Conservation (phyloP, 92 coral and sea anemone genomes). For the Paramuricea clavata region DNA sequence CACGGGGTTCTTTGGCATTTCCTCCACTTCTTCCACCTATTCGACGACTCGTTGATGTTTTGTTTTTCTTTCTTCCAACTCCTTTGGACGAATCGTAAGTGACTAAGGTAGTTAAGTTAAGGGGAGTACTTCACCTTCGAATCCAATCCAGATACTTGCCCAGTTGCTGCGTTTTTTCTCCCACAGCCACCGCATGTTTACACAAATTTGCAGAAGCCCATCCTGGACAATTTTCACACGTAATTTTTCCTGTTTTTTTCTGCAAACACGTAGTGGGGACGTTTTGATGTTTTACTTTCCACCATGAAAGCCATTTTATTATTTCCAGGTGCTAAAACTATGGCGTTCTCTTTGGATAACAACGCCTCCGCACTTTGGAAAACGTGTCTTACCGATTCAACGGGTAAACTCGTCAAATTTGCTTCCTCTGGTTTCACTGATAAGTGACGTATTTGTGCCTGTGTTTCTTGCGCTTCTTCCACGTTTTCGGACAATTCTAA, state of each 20-base stretch:
- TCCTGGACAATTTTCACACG: conserved; percentile 52
- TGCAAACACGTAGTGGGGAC: conserved; percentile 53
- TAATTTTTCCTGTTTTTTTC: conserved; percentile 35
- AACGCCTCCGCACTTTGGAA: conserved; percentile 35
- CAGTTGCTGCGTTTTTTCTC: conserved; percentile 12
- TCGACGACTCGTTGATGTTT: conserved; percentile 22
- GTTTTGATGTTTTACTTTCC: conserved; percentile 28
- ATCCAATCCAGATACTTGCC: conserved; percentile 33
- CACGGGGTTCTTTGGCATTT: conserved; percentile 4
- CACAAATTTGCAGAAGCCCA: conserved; percentile 40
- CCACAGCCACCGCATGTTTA: conserved; percentile 55
- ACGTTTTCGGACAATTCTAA: conserved; percentile 8
- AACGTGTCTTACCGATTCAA: conserved; percentile 6
- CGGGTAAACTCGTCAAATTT: conserved; percentile 18
- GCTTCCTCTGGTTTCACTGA: conserved; percentile 42
- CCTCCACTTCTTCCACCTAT: conserved; percentile 19
- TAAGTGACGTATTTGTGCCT: conserved; percentile 6
- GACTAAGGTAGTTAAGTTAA: conserved; percentile 41
- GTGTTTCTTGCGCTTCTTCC: not conserved
- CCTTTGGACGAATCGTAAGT: conserved; percentile 48
- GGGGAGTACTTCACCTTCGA: not conserved
- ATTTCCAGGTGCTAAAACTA: conserved; percentile 52
- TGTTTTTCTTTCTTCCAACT: conserved; percentile 52
- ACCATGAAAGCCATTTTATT: conserved; percentile 39
- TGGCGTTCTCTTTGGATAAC: conserved; percentile 44